Percentiles rank a stretch among this genome's conserved stretches.
These are phyloP conservation scores for Amblyjoppa fuscipennis DNA, from an alignment of 2,888 invertebrate species.

Conservation along the genomic window DNA sequence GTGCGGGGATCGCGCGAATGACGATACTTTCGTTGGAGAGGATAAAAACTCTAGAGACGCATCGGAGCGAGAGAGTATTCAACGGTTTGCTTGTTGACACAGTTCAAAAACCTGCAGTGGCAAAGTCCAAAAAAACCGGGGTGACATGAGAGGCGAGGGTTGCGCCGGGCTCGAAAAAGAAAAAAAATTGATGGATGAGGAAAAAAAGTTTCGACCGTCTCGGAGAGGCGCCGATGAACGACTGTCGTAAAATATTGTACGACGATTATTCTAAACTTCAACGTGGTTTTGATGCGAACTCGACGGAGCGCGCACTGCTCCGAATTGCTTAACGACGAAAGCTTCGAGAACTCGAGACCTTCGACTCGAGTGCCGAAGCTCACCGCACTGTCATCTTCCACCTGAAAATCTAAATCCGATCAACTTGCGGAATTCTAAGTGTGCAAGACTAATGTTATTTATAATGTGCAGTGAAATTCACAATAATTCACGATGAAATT, in stretches of 20 bases:
- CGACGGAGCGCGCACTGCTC: neutral
- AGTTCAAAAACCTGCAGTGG: slow-evolving; percentile 16
- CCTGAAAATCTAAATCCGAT: neutral
- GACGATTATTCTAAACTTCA: neutral
- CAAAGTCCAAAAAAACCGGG: neutral
- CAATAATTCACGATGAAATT: neutral
- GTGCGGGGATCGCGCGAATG: slow-evolving; percentile 8
- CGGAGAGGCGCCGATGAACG: neutral
- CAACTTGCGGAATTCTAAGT: neutral
- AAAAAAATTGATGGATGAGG: slow-evolving; percentile 39
- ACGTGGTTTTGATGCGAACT: neutral
- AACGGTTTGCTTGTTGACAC: slow-evolving; percentile 27
- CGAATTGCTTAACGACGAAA: neutral
- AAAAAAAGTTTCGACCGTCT: slow-evolving; percentile 5
- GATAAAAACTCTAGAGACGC: slow-evolving; percentile 33
- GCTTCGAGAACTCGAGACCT: neutral
- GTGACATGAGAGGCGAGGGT: neutral
- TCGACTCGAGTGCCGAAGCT: neutral
- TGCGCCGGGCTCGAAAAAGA: neutral
- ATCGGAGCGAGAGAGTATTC: slow-evolving; percentile 8
- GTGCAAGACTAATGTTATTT: no score
- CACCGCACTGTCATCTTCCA: no score
- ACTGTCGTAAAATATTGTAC: neutral
- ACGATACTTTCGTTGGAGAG: slow-evolving; percentile 35
- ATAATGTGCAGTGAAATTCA: neutral